Base-by-base conservation (phyloP, 2,888 invertebrate species). In the Germaria angustata region DNA sequence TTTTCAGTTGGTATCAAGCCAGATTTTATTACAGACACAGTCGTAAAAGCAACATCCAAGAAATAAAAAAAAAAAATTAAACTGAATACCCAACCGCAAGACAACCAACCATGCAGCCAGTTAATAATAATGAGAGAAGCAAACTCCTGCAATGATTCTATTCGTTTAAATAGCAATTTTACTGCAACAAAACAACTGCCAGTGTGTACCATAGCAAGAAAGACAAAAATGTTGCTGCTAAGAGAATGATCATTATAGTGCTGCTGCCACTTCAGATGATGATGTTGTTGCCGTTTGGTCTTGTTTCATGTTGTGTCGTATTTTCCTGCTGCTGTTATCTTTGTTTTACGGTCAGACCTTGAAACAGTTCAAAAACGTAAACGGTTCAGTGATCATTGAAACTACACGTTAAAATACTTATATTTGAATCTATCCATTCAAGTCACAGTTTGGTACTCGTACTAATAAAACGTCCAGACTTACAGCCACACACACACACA, bases 321-420 rank as follows among this genome's bases (percentile, higher is more conserved):
- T 32, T 39, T 73, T 36, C 34, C 8, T 32, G 20, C 6, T 66
- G 24, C 24, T 53, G 68, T 13, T 51, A n/a, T 41, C 24, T 15
- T 13, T 28, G 22, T 20, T 79, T 72, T 79, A 75, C 79, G 78
- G 80, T 51, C 87, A 90, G 90, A 90, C 90, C 90, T 90, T 90
- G 90, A 90, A 90, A 90, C 90, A 90, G 90, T 90, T 90, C 90
- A 90, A 90, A 90, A 90, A 88, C 87, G 88, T 89, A 89, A 90
- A 90, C 89, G 90, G 90, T 90, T 90, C 90, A 90, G 90, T 90
- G 90, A 90, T 90, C 89, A 89, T 90, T 88, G 88, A 89, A 82
- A 79, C 51, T 71, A 59, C 53, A 68, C 68, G 69, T 57, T 88
- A 87, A 86, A 87, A n/a, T n/a, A n/a, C n/a, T 85, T 84, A 86